A percentile compares a stretch with the other conserved stretches of the same genome.
Evolutionary conservation across 30 jellyfish, hydroid and myxozoan genomes (phyloP).

Genomic region (Hydractinia echinata): DNA sequence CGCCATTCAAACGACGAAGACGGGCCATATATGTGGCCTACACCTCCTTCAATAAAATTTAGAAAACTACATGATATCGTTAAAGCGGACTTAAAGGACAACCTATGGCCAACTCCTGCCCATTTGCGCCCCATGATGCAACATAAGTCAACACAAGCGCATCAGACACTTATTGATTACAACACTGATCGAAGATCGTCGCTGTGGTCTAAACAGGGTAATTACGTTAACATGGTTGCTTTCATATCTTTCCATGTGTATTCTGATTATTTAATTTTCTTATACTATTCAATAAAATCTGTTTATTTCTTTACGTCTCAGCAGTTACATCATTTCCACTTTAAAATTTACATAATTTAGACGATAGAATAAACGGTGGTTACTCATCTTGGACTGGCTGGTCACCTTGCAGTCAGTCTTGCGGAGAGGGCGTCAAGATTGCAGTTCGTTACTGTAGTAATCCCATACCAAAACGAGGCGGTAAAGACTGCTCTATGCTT

Average conservation of each 20-base stretch:
- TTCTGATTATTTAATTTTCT: too few relatives aligned
- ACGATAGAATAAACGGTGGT: slow-evolving; percentile 14
- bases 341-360: too few relatives aligned
- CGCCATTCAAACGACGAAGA: slow-evolving; percentile 11
- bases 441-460: slow-evolving; percentile 19
- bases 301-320: too few relatives aligned
- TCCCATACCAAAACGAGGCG: slow-evolving; percentile 25
- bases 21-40: slow-evolving; percentile 19
- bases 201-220: too few relatives aligned
- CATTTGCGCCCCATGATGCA: slow-evolving; percentile 12
- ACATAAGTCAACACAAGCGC: neutral
- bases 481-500: slow-evolving; percentile 2
- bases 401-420: slow-evolving; percentile 28
- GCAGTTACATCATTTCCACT: too few relatives aligned
- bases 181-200: slow-evolving; percentile 36
- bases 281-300: too few relatives aligned
- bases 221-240: too few relatives aligned
- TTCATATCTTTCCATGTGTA: too few relatives aligned
- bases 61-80: neutral
- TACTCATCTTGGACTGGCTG: slow-evolving; percentile 35
- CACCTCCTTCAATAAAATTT: slow-evolving; percentile 15
- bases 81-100: neutral
- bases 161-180: slow-evolving; percentile 16
- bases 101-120: slow-evolving; percentile 44
- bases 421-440: slow-evolving; percentile 32